Base-by-base conservation (phyloP, 2,797 vertebrate genomes). In the Otolemur crassicaudatus region DNA sequence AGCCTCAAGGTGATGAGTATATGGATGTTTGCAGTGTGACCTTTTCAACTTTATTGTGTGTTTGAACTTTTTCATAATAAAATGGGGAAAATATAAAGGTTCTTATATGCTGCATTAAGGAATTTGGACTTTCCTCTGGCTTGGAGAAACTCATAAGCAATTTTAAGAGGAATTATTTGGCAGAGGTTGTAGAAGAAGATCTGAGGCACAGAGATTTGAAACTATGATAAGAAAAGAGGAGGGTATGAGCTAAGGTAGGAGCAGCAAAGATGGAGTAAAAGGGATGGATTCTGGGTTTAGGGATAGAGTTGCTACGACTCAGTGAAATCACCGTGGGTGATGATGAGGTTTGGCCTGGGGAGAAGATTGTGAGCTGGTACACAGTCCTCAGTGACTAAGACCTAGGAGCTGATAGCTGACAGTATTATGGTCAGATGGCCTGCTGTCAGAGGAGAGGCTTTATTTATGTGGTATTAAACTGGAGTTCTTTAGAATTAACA, bases 81-180 rank as follows among this genome's bases (percentile, higher is more conserved):
- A 83, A 96, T 75, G 60, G 60, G 4, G 11, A 29, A 70, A 67
- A 77, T 85, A 58, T 14, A 80, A 93, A 95, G 5, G 4, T 88
- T 96, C 70, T 84, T 90, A 34, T 3, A 4, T 65, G 3, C 56
- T 90, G 25, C 25, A 11, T 92, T 93, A 79, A 90, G 72, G 69
- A 90, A 87, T 97, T 96, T 94, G 46, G 75, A 49, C 31, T 93
- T 89, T 81, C n/a, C 29, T 73, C 37, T 92, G 76, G 61, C 29
- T 58, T 92, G 34, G 34, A 25, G 34, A 46, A n/a, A 94, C 58
- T 89, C 94, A 70, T 85, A 37, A 94, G 79, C 70, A 23, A 37
- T 84, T 93, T 95, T 79, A 77, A 80, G 69, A 93, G 76, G 53
- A 67, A 7, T 79, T 89, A 82, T 40, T 83, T 34, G 20, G 3